These are phyloP conservation scores for Sphaerophoria taeniata DNA, from an alignment of 2,888 invertebrate species.

Conservation along the genomic window DNA sequence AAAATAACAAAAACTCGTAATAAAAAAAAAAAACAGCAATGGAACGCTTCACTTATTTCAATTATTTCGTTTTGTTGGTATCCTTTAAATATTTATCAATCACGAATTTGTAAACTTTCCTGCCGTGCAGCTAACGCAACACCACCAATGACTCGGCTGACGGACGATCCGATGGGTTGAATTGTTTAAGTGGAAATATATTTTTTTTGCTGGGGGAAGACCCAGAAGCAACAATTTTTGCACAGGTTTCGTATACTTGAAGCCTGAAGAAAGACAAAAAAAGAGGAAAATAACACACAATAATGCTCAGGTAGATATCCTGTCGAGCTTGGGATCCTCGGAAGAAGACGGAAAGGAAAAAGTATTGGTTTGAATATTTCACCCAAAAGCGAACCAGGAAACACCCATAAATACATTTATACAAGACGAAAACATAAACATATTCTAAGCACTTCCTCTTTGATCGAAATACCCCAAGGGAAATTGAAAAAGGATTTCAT, in stretches of 20 bases:
- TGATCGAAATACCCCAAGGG: constrained; percentile 82
- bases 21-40: constrained; percentile 74
- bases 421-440: constrained; percentile 66
- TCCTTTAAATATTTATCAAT: constrained; percentile 83
- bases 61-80: constrained; percentile 83
- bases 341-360: constrained; percentile 14
- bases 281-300: not conserved
- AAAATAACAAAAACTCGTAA: constrained; percentile 44
- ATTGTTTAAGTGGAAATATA: constrained; percentile 41
- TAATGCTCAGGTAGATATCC: constrained; percentile 48
- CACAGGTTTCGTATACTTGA: constrained; percentile 48
- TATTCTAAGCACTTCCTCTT: constrained; percentile 81
- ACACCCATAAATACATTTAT: constrained; percentile 53
- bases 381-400: constrained; percentile 46
- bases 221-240: constrained; percentile 70
- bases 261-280: constrained; percentile 34
- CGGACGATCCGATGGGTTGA: not conserved
- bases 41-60: constrained; percentile 82
- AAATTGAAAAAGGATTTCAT: constrained; percentile 80
- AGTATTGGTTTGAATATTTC: constrained; percentile 34
- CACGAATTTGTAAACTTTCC: constrained; percentile 81
- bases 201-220: constrained; percentile 3
- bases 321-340: constrained; percentile 1
- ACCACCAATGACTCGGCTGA: constrained; percentile 7
- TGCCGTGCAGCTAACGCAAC: not conserved